Evolutionary conservation across 2,888 invertebrate species (phyloP).

Genomic region (Antheraea assamensis): DNA sequence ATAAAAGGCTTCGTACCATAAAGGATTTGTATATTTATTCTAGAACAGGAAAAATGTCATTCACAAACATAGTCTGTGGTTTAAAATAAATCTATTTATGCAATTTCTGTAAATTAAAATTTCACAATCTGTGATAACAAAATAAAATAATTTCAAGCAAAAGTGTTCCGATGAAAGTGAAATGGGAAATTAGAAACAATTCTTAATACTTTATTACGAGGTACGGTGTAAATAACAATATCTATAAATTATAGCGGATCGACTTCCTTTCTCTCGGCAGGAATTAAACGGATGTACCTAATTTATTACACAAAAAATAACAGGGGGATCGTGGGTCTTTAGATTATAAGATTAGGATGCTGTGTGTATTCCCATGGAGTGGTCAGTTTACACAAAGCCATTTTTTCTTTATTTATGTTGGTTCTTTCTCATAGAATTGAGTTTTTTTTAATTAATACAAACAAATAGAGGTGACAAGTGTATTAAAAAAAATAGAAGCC

Average conservation of each 20-base stretch:
- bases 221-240: slow-evolving; percentile 33
- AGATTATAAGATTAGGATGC: slow-evolving; percentile 31
- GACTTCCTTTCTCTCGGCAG: slow-evolving; percentile 52
- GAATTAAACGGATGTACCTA: slow-evolving; percentile 34
- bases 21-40: no score
- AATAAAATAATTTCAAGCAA: background rate
- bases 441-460: background rate
- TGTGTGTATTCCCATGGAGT: slow-evolving; percentile 27
- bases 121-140: background rate
- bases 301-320: slow-evolving; percentile 30
- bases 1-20: no score
- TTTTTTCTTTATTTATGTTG: slow-evolving; percentile 10
- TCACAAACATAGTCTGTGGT: background rate
- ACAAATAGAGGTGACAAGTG: background rate
- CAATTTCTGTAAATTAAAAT: background rate
- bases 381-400: slow-evolving; percentile 24
- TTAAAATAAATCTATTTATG: no score
- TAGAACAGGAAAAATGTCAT: no score
- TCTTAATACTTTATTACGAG: slow-evolving; percentile 7
- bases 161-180: background rate
- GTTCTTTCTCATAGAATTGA: background rate
- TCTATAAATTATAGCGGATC: slow-evolving; percentile 40
- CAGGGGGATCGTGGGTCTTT: slow-evolving; percentile 20
- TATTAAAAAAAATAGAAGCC: background rate
- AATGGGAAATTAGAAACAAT: slow-evolving; percentile 24